Conservation (phyloP, 1,140 invertebrate genomes). For the Drosophila biarmipes region DNA sequence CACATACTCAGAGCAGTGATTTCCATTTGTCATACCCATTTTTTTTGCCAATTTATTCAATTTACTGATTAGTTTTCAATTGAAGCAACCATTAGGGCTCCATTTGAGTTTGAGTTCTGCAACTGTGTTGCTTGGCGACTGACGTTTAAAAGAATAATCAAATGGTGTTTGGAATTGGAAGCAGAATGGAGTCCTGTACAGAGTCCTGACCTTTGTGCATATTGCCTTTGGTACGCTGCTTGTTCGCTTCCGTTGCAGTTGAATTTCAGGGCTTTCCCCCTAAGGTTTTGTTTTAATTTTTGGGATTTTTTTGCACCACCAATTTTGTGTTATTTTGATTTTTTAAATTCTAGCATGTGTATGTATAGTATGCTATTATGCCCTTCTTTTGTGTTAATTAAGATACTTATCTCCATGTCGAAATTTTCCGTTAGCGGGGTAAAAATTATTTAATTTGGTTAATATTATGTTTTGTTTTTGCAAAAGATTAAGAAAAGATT, state of each 20-base stretch:
- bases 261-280: conserved; percentile 3
- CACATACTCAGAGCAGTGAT: not conserved
- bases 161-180: conserved; percentile 39
- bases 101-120: conserved; percentile 32
- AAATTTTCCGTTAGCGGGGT: too few relatives aligned
- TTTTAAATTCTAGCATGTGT: conserved; percentile 50
- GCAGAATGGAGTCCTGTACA: conserved; percentile 14
- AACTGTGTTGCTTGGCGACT: conserved; percentile 34
- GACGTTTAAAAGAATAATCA: conserved; percentile 50
- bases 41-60: conserved; percentile 31
- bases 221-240: conserved; percentile 36
- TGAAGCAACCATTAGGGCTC: conserved; percentile 36
- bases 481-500: conserved; percentile 15
- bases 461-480: too few relatives aligned
- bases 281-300: not conserved
- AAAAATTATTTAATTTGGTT: too few relatives aligned
- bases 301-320: conserved; percentile 25
- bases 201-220: conserved; percentile 27
- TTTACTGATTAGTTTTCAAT: conserved; percentile 61
- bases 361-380: too few relatives aligned
- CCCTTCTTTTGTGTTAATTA: too few relatives aligned
- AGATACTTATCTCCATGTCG: too few relatives aligned
- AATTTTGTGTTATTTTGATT: conserved; percentile 23
- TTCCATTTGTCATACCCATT: conserved; percentile 22
- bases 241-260: conserved; percentile 31